Conservation (phyloP, 2,113 vertebrate genomes). For the Atlantisia rogersi region DNA sequence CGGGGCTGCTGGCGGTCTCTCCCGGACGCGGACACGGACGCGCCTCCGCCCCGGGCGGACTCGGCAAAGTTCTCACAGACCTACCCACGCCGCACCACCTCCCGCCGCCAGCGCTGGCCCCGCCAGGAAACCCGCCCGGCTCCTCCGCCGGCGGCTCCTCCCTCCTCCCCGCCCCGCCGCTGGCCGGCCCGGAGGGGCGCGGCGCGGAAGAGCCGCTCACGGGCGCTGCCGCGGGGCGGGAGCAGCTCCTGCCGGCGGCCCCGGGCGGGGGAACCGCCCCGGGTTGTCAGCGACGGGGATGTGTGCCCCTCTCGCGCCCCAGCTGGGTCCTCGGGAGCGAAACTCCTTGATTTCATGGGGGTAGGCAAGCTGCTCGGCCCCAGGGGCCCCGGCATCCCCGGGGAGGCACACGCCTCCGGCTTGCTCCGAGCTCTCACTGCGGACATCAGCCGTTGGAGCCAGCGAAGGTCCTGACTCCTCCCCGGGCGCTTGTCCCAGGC, state of each 20-base stretch:
- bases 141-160: slow-evolving; percentile 13
- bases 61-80: not conserved
- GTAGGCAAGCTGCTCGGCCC: not conserved
- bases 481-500: too few relatives aligned
- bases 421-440: not conserved
- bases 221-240: not conserved
- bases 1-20: not conserved
- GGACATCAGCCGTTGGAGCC: not conserved
- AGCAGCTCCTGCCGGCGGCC: not conserved
- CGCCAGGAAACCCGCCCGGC: slow-evolving; percentile 43
- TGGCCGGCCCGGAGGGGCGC: not conserved
- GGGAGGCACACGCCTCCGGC: not conserved
- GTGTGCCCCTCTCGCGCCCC: not conserved
- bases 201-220: not conserved
- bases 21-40: not conserved
- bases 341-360: fast-evolving
- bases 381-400: not conserved
- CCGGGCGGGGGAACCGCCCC: fast-evolving
- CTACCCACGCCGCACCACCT: not conserved
- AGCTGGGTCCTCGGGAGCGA: too few relatives aligned
- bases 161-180: not conserved
- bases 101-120: not conserved
- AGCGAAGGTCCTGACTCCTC: not conserved
- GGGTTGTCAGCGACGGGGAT: fast-evolving
- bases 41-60: not conserved